Evolutionary conservation across 2,113 vertebrate genomes (phyloP), one percentile per base, ranked within the genome.

Genomic region (Casuarius casuarius): DNA sequence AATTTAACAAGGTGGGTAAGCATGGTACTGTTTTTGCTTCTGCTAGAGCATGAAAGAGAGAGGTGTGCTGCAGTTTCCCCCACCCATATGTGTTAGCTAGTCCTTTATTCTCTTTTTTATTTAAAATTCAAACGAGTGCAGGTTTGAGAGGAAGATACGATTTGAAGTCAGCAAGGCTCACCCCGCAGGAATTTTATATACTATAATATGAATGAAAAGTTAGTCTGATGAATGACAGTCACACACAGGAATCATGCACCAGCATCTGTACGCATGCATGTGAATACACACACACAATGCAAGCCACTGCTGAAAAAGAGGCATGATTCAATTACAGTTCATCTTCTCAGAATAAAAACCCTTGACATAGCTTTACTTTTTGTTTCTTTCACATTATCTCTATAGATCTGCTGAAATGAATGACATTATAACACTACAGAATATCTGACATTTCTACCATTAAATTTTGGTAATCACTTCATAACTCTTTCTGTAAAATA

Each of bases 181-280:
- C 13, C 63, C 35, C 79, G 89, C 2, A 63, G 76, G 84, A 89
- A 54, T 80, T 83, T 65, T 63, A 12, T 6, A 14, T 70, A 59
- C 26, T 74, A 21, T 54, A 93, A n/a, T 46, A 59, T 15, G 9
- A 72, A 79, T 89, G 86, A 84, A 94, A 91, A 94, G 5, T 13
- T 82, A 25, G 26, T 22, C 31, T 82, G 81, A 35, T 56, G n/a
- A 51, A 48, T 31, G 67, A 87, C n/a, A 91, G 25, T 18, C 35
- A 49, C 56, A 62, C 68, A n/a, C 6, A 74, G 17, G 33, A 85
- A 38, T 56, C 33, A 23, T 29, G 21, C 26, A 74, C 31, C 75
- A 65, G 42, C 26, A 42, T 51, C 66, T 42, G 1, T 49, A 62
- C 0, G 0, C 16, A 12, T 2, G 2, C 28, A 31, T 73, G 54